Base-by-base conservation (phyloP, 2,888 invertebrate species). In the Pandemis cinnamomeana region DNA sequence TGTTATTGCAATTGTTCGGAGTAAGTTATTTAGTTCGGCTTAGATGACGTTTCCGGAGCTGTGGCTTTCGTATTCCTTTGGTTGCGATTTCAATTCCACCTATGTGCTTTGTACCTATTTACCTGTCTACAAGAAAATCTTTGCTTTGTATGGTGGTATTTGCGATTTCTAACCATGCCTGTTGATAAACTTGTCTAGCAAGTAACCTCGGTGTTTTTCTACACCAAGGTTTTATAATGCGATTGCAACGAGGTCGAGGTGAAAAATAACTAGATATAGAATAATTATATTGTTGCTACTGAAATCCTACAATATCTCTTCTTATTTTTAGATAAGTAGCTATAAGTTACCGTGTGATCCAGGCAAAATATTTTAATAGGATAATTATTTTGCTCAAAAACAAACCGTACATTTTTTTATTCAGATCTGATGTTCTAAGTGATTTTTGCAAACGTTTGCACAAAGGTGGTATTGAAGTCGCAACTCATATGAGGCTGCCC, bases 21-120 rank as follows among this genome's bases (percentile, higher is more conserved):
- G 89, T 91, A 87, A 91, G 91, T 90, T 91, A 90, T 91, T 90
- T 91, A 90, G 91, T 88, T 90, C 85, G 83, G 85, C 84, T 83
- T 85, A 89, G 91, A 90, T 90, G 91, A 90, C 87, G 87, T 89
- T 89, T 90, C 89, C 89, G 88, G 85, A 84, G 84, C 83, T 83
- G 84, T 78, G 84, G 84, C 82, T 85, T 85, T 80, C 84, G 85
- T 83, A 81, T 86, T 83, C 82, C 79, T 82, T 83, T 81, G 77
- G 80, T 78, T 84, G 84, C 73, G 83, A 83, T 77, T 81, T 83
- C 81, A 87, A 85, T 81, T 81, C 75, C 67, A 76, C 78, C 72
- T 75, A 85, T 83, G 80, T 80, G 62, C 44, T 61, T 71, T 61
- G n/a, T 61, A 42, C 3, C n/a, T 42, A 41, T 41, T 36, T 41